A percentile compares a stretch with the other conserved stretches of the same genome.
Evolutionary conservation across 2,888 invertebrate species (phyloP).

Genomic region (Tachina grossa): DNA sequence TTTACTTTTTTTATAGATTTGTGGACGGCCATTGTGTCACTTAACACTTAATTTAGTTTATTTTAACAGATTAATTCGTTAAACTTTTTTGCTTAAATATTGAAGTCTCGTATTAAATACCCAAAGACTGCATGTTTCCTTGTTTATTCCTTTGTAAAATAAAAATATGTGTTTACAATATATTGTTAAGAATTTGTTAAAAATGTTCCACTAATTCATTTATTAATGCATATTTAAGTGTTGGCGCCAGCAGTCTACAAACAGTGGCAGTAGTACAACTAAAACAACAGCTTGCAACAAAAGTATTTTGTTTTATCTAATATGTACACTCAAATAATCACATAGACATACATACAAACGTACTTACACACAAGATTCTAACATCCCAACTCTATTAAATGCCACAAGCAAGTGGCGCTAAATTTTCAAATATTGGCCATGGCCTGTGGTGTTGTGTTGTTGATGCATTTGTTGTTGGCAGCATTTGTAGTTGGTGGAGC

Average conservation of each 20-base stretch:
- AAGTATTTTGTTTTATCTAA: constrained; percentile 52
- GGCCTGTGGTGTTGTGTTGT: constrained; percentile 53
- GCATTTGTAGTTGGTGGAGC: neutral
- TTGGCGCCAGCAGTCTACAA: constrained; percentile 68
- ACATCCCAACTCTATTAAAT: constrained; percentile 52
- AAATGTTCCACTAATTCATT: constrained; percentile 69
- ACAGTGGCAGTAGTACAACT: constrained; percentile 25
- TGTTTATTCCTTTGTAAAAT: constrained; percentile 46
- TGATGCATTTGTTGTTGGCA: constrained; percentile 26
- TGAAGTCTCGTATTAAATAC: neutral
- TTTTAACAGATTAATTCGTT: neutral
- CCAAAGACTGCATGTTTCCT: neutral
- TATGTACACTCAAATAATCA: constrained; percentile 34
- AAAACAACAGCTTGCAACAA: constrained; percentile 11
- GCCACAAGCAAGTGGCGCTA: constrained; percentile 65
- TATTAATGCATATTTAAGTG: constrained; percentile 72
- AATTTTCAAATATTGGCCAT: constrained; percentile 65
- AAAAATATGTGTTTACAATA: neutral
- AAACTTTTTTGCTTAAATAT: neutral
- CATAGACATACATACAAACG: neutral
- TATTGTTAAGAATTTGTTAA: constrained; percentile 9
- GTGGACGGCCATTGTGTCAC: no score
- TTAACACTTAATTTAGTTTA: neutral
- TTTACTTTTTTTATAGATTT: neutral
- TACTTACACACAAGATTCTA: constrained; percentile 18